Base-by-base conservation (phyloP, 1,140 invertebrate genomes). In the Samia ricini region DNA sequence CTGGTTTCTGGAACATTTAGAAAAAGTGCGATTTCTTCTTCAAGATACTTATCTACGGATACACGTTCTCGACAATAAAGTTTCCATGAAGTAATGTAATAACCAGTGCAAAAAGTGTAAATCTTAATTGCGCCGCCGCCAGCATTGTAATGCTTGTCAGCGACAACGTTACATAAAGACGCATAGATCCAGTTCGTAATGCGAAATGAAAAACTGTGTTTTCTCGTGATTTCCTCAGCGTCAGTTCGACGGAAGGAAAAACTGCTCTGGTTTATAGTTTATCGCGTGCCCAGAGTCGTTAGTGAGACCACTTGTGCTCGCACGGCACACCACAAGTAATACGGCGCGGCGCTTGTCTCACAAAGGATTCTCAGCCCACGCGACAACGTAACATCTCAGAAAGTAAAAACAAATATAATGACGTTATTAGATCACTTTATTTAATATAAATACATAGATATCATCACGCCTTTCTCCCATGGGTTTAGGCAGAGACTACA, bases 11-110 rank as follows among this genome's bases (percentile, higher is more conserved):
- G 72, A 77, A 74, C 78, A 85, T 88, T 87, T 85, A 85, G 77
- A 88, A 89, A 89, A 86, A 81, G 73, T 79, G 78, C 81, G 81
- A 89, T 88, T 88, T 87, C 84, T 88, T 88, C 81, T 87, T 77
- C 78, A 74, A 81, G 81, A 89, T 87, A 83, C 68, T 79, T 85
- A 87, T 87, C 87, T 80, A 79, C 72, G 71, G 72, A 80, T 82
- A 87, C 75, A 81, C 76, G 76, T 79, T 85, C 79, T 77, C 74
- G 80, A 88, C 88, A 88, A 87, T 87, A 89, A 88, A 85, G 74
- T 89, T 90, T 88, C 88, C 86, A 84, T 86, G 86, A 89, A 90
- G 76, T 87, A 71, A 80, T 83, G 84, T 77, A 85, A 87, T 87
- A 86, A 88, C 84, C 72, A 77, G 67, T 63, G 77, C 82, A 90